Percentiles rank a stretch among this genome's conserved stretches.
These are phyloP conservation scores for Drosophila lowei DNA, from an alignment of 1,140 invertebrate genomes.

Conservation along the genomic window DNA sequence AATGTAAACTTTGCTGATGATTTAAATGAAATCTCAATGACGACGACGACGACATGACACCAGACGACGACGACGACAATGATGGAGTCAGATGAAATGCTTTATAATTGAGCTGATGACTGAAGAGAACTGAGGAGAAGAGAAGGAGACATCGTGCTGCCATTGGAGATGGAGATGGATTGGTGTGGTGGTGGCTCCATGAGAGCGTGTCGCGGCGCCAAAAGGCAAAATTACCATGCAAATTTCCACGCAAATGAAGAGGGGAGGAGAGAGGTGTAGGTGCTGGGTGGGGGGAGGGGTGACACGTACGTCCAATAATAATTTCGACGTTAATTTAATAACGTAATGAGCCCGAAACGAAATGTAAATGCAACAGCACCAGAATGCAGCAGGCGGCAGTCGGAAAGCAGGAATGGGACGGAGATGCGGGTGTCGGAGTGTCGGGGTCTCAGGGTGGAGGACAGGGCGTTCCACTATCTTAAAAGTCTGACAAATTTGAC, in stretches of 20 bases:
- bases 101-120: conserved; percentile 55
- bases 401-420: not conserved
- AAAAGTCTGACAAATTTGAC: conserved; percentile 65
- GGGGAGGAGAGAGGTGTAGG: not conserved
- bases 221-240: conserved; percentile 47
- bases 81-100: conserved; percentile 38
- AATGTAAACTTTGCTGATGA: conserved; percentile 36
- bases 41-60: conserved; percentile 3
- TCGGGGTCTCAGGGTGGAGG: not conserved
- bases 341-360: conserved; percentile 52
- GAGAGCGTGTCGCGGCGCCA: conserved; percentile 21
- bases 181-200: conserved; percentile 5
- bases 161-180: not conserved
- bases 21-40: conserved; percentile 54
- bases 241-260: conserved; percentile 39
- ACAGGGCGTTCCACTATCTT: conserved; percentile 13
- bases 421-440: not conserved
- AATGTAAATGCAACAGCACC: not conserved
- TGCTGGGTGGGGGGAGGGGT: not conserved
- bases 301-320: conserved; percentile 34
- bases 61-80: conserved; percentile 10
- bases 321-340: conserved; percentile 64
- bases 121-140: not conserved
- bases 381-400: conserved; percentile 26
- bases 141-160: not conserved